phyloP scores from a whole-genome alignment of 2,113 vertebrate genomes.

The Hydrolagus affinis region DNA sequence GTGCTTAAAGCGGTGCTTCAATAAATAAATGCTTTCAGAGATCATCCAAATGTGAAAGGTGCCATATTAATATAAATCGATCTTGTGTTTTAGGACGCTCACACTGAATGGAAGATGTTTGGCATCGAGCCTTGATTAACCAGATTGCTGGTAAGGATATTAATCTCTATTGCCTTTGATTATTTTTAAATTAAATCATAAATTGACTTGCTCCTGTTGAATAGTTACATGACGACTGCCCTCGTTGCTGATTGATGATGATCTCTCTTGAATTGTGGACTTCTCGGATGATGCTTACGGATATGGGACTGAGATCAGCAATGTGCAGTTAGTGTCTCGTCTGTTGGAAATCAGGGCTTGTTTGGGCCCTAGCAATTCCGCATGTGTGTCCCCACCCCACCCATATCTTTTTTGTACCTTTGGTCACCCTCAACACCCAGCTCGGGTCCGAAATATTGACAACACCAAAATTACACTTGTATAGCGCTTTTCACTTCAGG shows the following conservation, averaged over 20 bases:
- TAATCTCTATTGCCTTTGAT: not conserved
- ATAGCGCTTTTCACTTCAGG: too few relatives aligned
- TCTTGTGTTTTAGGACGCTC: not conserved
- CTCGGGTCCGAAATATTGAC: too few relatives aligned
- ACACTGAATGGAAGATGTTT: not conserved
- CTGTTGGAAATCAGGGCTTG: too few relatives aligned
- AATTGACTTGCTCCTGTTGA: not conserved
- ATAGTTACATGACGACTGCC: not conserved
- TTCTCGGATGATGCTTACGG: constrained; percentile 73
- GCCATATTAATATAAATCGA: not conserved
- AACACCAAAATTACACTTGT: too few relatives aligned
- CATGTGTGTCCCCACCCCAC: too few relatives aligned
- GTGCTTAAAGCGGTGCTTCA: too few relatives aligned
- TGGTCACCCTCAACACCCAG: too few relatives aligned
- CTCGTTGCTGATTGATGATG: constrained; percentile 61
- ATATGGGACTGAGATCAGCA: constrained; percentile 81
- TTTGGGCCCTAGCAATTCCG: too few relatives aligned
- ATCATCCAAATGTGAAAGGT: too few relatives aligned
- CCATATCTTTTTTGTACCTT: too few relatives aligned
- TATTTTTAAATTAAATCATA: not conserved
- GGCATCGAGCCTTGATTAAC: not conserved
- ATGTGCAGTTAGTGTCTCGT: too few relatives aligned
- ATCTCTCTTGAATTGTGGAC: constrained; percentile 50
- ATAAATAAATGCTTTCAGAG: too few relatives aligned
- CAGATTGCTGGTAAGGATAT: not conserved